Conservation (phyloP, 2,888 invertebrate species). For the Steinernema scapterisci region DNA sequence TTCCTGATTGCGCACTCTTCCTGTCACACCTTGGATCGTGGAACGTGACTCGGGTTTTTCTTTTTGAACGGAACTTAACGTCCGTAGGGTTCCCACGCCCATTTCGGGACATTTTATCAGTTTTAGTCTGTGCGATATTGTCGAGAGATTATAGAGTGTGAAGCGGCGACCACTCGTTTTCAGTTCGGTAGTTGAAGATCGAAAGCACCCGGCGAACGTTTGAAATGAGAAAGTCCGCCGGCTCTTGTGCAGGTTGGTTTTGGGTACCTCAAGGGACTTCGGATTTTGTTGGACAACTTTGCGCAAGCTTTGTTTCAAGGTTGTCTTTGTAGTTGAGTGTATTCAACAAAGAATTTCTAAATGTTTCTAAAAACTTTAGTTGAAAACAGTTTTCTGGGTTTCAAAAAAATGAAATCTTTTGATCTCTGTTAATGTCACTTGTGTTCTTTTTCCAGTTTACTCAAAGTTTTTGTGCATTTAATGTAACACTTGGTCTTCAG, state of each 20-base stretch:
- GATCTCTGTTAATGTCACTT: no score
- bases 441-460: no score
- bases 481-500: not conserved
- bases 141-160: slow-evolving; percentile 11
- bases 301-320: no score
- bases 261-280: no score
- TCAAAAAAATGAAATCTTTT: no score
- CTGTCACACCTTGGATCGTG: not conserved
- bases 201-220: not conserved
- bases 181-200: slow-evolving; percentile 14
- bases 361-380: not conserved
- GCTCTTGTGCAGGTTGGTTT: slow-evolving; percentile 1
- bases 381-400: no score
- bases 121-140: slow-evolving; percentile 9
- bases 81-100: not conserved
- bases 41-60: no score
- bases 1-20: not conserved
- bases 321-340: no score
- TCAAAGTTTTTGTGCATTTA: no score
- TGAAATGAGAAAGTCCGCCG: slow-evolving; percentile 7
- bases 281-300: no score
- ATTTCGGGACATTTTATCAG: slow-evolving; percentile 26
- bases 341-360: no score
- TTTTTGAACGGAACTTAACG: no score
- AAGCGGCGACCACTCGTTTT: slow-evolving; percentile 7